Evolutionary conservation across 1,140 invertebrate genomes (phyloP).

Genomic region (Medauroidea extradentata): DNA sequence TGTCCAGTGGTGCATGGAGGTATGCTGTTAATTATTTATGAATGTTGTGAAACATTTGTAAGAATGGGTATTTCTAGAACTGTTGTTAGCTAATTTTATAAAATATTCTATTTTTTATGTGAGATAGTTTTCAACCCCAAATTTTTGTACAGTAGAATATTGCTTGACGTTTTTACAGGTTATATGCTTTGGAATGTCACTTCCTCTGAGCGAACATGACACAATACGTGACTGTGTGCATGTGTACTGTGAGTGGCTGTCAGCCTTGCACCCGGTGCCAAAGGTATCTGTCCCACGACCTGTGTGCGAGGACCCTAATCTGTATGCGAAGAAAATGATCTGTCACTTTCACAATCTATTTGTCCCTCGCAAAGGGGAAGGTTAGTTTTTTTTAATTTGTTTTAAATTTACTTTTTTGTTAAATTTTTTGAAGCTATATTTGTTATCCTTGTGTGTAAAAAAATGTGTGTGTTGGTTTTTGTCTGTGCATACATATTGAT

Average conservation of each 20-base stretch:
- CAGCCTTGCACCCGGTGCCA: conserved; percentile 74
- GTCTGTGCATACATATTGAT: no score
- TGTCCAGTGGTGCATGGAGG: conserved; percentile 88
- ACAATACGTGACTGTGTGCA: conserved; percentile 94
- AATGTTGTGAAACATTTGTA: background rate
- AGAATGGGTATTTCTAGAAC: background rate
- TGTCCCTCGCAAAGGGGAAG: conserved; percentile 86
- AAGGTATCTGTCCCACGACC: conserved; percentile 81
- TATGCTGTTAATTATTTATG: no score
- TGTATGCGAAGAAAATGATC: conserved; percentile 88
- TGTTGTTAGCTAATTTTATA: background rate
- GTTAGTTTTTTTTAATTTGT: conserved; percentile 51
- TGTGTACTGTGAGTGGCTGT: conserved; percentile 96
- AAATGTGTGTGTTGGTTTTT: background rate
- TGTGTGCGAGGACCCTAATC: conserved; percentile 83
- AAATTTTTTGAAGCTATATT: no score
- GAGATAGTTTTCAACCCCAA: background rate
- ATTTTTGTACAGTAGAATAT: background rate
- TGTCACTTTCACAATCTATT: conserved; percentile 93
- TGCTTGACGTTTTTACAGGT: conserved; percentile 51
- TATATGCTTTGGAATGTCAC: conserved; percentile 85
- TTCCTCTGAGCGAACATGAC: conserved; percentile 87
- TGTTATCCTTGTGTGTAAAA: no score
- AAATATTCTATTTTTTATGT: background rate
- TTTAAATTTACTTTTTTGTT: background rate